These are phyloP conservation scores for Salticus scenicus DNA, from an alignment of 2,888 invertebrate genomes.

Conservation along the genomic window DNA sequence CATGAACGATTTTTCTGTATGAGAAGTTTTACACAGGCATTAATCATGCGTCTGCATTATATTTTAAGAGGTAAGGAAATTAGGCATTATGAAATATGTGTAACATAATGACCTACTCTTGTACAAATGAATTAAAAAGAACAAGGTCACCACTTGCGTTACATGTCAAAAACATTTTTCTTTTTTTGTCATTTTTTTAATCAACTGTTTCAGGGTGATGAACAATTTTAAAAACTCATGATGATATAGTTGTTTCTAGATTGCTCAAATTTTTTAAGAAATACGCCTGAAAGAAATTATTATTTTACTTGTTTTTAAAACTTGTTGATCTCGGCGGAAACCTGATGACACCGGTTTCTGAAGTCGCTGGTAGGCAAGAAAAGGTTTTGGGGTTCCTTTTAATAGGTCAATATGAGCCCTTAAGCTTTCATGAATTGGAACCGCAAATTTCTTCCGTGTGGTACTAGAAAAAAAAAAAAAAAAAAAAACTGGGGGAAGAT, in stretches of 20 bases:
- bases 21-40: too few relatives aligned
- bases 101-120: too few relatives aligned
- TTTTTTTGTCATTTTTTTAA: too few relatives aligned
- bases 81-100: too few relatives aligned
- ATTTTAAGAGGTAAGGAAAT: too few relatives aligned
- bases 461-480: background rate
- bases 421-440: background rate
- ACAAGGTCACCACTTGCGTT: background rate
- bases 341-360: conserved; percentile 46
- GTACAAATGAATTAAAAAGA: too few relatives aligned
- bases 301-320: background rate
- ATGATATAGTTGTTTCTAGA: too few relatives aligned
- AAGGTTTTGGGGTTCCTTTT: conserved; percentile 51
- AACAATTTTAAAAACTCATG: too few relatives aligned
- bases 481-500: background rate
- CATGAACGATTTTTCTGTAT: too few relatives aligned
- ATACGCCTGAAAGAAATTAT: background rate
- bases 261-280: background rate
- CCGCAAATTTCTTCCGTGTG: background rate
- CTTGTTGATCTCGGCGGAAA: conserved; percentile 12
- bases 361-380: conserved; percentile 32
- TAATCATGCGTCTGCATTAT: too few relatives aligned
- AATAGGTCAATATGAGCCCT: conserved; percentile 57
- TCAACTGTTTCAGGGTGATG: too few relatives aligned
- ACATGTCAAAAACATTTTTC: background rate